These are phyloP conservation scores for Leucoraja erinaceus DNA, from an alignment of 2,113 vertebrate genomes.

Conservation along the genomic window DNA sequence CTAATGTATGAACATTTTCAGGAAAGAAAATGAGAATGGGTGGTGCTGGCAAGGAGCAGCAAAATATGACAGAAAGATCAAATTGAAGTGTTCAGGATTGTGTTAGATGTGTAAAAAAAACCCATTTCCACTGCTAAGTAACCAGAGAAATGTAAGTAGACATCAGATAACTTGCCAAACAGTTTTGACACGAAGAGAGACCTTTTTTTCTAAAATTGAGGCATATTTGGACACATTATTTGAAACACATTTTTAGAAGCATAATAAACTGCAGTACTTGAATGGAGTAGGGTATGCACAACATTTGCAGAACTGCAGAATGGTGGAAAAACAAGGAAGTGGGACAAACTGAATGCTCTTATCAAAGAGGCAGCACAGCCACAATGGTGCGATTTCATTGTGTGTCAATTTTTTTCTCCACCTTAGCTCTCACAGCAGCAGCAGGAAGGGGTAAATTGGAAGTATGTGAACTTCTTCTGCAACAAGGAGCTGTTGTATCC, in stretches of 20 bases:
- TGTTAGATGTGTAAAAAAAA: not conserved
- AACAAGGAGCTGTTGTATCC: constrained; percentile 64
- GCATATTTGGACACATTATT: too few relatives aligned
- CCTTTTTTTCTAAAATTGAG: not conserved
- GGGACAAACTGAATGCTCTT: not conserved
- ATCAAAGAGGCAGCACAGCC: not conserved
- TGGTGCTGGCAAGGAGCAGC: not conserved
- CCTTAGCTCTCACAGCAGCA: constrained; percentile 80
- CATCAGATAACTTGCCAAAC: not conserved
- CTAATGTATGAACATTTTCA: not conserved
- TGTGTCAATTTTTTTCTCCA: constrained; percentile 34
- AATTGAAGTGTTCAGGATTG: not conserved
- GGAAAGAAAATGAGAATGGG: not conserved
- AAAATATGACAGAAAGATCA: not conserved
- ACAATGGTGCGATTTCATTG: not conserved
- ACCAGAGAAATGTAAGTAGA: not conserved
- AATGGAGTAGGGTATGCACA: not conserved
- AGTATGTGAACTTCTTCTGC: constrained; percentile 72
- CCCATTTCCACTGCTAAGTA: not conserved
- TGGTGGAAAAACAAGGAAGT: not conserved
- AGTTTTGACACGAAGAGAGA: not conserved
- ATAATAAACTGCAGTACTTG: not conserved
- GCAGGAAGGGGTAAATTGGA: constrained; percentile 86
- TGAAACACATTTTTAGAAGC: not conserved
- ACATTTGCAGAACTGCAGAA: not conserved